Evolutionary conservation across 2,888 invertebrate genomes (phyloP).

Genomic region (Ennomos quercinarius): DNA sequence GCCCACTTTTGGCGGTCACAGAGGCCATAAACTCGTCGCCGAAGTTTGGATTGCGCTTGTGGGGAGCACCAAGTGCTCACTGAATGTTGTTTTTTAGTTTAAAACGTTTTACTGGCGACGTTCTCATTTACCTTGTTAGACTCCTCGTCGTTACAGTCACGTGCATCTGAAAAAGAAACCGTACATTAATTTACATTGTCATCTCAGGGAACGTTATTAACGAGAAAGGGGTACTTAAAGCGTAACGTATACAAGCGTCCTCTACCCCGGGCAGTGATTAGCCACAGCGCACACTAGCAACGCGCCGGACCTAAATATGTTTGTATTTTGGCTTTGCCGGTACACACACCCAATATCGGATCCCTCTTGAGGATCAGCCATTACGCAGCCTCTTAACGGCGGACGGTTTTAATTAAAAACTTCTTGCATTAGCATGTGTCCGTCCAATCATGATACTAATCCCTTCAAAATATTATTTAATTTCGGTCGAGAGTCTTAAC

Average conservation of each 20-base stretch:
- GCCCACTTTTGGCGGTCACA: constrained; percentile 80
- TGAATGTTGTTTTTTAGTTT: constrained; percentile 62
- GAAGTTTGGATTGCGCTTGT: constrained; percentile 74
- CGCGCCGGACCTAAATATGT: constrained; percentile 83
- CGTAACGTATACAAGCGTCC: constrained; percentile 67
- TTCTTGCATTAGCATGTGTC: constrained; percentile 84
- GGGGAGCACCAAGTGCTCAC: constrained; percentile 60
- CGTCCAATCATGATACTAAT: constrained; percentile 75
- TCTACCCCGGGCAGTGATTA: constrained; percentile 72
- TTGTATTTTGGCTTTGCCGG: constrained; percentile 79
- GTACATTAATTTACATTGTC: constrained; percentile 21
- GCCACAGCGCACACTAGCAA: constrained; percentile 69
- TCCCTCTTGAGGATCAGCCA: constrained; percentile 81
- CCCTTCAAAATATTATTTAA: constrained; percentile 80
- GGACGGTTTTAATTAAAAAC: constrained; percentile 85
- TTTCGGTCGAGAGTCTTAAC: constrained; percentile 55
- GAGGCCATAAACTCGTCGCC: constrained; percentile 76
- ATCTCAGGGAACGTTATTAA: constrained; percentile 51
- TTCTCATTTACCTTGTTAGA: constrained; percentile 70
- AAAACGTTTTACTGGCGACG: constrained; percentile 48
- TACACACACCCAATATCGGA: constrained; percentile 78
- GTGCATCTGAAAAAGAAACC: constrained; percentile 73
- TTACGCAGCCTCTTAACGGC: constrained; percentile 84
- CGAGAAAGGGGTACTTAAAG: constrained; percentile 68
- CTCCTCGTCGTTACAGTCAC: constrained; percentile 68